Conservation (phyloP, 2,888 invertebrate species). For the Mythimna loreyi region DNA sequence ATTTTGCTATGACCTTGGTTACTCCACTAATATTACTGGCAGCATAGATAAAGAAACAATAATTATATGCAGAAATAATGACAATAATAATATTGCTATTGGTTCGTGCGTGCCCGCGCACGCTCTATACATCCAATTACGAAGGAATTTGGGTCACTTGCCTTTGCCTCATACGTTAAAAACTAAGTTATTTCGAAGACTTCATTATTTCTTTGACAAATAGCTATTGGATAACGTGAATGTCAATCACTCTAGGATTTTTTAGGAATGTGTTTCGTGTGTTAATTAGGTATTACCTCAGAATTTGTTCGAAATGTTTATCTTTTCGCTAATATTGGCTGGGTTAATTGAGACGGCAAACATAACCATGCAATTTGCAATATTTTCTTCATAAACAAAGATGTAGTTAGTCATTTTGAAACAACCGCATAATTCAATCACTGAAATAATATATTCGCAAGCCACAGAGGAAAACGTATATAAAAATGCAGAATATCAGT, state of each 20-base stretch:
- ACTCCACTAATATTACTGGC: slow-evolving; percentile 18
- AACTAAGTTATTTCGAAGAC: slow-evolving; percentile 53
- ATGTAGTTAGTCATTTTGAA: background rate
- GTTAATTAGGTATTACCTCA: slow-evolving; percentile 14
- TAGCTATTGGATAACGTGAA: slow-evolving; percentile 44
- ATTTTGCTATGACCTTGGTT: slow-evolving; percentile 46
- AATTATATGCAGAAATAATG: slow-evolving; percentile 44
- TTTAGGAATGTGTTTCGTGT: slow-evolving; percentile 15
- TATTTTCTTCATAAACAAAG: background rate
- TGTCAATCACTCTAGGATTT: slow-evolving; percentile 27
- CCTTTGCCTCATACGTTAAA: slow-evolving; percentile 61
- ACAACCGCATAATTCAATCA: background rate
- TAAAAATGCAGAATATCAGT: slow-evolving; percentile 33
- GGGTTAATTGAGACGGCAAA: background rate
- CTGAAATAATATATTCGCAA: slow-evolving; percentile 1
- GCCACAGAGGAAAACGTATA: slow-evolving; percentile 40
- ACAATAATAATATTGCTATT: slow-evolving; percentile 44
- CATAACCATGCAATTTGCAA: background rate
- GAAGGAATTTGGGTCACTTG: slow-evolving; percentile 64
- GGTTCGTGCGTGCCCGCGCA: slow-evolving; percentile 54
- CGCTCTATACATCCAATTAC: slow-evolving; percentile 65
- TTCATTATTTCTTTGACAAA: slow-evolving; percentile 60
- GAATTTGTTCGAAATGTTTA: background rate
- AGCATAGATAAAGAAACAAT: slow-evolving; percentile 34
- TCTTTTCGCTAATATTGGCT: background rate